Evolutionary conservation across 2,888 invertebrate species (phyloP), one percentile per base, ranked within the genome.

Genomic region (Argyresthia goedartella): DNA sequence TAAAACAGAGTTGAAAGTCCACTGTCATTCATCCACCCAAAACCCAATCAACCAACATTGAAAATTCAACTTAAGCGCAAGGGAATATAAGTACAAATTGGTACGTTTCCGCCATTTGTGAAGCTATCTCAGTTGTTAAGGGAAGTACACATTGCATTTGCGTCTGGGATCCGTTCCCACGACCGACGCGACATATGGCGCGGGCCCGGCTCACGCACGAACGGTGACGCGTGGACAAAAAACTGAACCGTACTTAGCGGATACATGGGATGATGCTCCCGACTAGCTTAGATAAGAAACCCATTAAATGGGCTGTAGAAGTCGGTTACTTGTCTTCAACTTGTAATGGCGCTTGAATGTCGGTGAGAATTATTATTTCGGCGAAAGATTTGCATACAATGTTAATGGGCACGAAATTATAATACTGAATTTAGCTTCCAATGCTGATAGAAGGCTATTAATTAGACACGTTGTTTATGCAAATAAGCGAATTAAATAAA

Each of bases 131-230:
- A 39, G 49, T 51, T 33, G 46, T 34, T 16, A 43, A 51, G 52
- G 48, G 8, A 69, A 55, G 57, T 44, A 71, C 75, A 78, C 77
- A 80, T 84, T 84, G 81, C 78, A 79, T 73, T 71, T 69, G 25
- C 66, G 66, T 66, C 65, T 64, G 61, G 68, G 76, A 74, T 74
- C 71, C 76, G 74, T 85, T 86, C 85, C 82, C 85, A 86, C 85
- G 85, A 70, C 78, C 72, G 74, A 73, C 72, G 79, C 80, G 84
- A 76, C 85, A 86, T 81, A 82, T 86, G 85, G 81, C 84, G 76
- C 81, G 80, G 73, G 82, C 75, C 68, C 73, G 25, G 6, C 25
- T 73, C 70, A 74, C 73, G 72, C 74, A 71, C 71, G 46, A 75
- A 76, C 78, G 75, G 76, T 74, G 81, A 80, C 81, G 79, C 81